These are phyloP conservation scores for Chaetodon trifasciatus DNA, from an alignment of 2,797 vertebrate genomes.

Conservation along the genomic window DNA sequence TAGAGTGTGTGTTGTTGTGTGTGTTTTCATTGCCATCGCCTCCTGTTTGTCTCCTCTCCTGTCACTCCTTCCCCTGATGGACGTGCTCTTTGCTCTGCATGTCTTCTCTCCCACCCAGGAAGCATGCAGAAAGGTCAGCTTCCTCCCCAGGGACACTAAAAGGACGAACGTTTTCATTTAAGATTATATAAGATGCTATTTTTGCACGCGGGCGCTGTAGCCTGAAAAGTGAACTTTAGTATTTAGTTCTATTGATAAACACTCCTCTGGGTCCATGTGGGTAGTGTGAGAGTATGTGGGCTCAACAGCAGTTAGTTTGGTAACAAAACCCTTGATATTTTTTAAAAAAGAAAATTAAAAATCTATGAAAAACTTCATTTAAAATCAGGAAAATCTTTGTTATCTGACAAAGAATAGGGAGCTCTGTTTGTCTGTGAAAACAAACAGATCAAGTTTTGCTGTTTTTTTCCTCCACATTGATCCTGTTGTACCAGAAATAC, in stretches of 20 bases:
- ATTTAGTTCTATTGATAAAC: constrained; percentile 1
- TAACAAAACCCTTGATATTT: not conserved
- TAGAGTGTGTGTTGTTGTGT: constrained; percentile 4
- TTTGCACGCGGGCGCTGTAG: constrained; percentile 34
- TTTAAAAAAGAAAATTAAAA: not conserved
- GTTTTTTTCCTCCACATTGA: too few species aligned
- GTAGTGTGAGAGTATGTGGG: too few species aligned
- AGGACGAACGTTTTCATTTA: constrained; percentile 39
- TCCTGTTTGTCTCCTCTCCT: not conserved
- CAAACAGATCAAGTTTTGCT: too few species aligned
- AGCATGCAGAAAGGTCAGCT: constrained; percentile 62
- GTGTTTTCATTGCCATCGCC: not conserved
- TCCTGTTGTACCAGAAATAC: too few species aligned
- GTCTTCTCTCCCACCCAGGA: constrained; percentile 48
- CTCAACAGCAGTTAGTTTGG: too few species aligned
- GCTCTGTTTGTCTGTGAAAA: too few species aligned
- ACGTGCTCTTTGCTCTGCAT: constrained; percentile 64
- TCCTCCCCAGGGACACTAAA: constrained; percentile 48
- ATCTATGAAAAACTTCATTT: not conserved
- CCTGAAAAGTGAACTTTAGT: constrained; percentile 27
- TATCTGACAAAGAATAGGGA: too few species aligned
- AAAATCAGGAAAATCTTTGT: not conserved
- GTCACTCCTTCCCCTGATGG: constrained; percentile 24
- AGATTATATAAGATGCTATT: constrained; percentile 64
- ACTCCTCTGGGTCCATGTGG: not conserved